Base-by-base conservation (phyloP, 2,888 invertebrate species). In the Synergus itoensis region DNA sequence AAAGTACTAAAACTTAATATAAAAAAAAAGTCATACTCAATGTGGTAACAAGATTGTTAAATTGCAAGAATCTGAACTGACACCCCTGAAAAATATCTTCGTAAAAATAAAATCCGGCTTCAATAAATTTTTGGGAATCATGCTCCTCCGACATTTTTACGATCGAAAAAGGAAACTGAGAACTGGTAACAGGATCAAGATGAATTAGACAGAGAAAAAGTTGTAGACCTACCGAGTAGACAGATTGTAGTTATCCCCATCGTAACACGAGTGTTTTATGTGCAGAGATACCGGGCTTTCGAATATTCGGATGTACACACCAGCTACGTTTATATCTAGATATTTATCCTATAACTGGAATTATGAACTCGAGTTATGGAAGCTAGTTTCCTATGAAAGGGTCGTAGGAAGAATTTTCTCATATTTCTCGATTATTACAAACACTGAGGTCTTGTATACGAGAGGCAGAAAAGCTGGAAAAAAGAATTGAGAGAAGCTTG, bases 401-500 rank as follows among this genome's bases (percentile, higher is more conserved):
- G 67, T 77, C 77, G 81, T 79, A 77, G 84, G 77, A 85, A 86
- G 87, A 90, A 88, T 89, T 89, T 87, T 84, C 89, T 88, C 89
- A 87, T 89, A 90, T 89, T 88, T 89, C 85, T 84, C 86, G 87
- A 87, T 88, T 88, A 90, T 88, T 87, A 87, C 86, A 80, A 82
- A 84, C 83, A 77, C 80, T 77, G 82, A 81, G 82, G 80, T 64
- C 77, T 80, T 79, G 76, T 76, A 62, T 77, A 79, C 63, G 79
- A 78, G 77, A 77, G 78, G 63, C 76, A 81, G 79, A 78, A 79
- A 65, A 77, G 81, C 60, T 77, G 77, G 78, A 53, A 69, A 77
- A 77, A 82, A 84, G 79, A 81, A 79, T 77, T 78, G 28, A 80
- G 80, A 79, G 77, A 79, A 77, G 76, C 53, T 73, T 73, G 36